Evolutionary conservation across 2,888 invertebrate species (phyloP), one percentile per base, ranked within the genome.

Genomic region (Automeris io): DNA sequence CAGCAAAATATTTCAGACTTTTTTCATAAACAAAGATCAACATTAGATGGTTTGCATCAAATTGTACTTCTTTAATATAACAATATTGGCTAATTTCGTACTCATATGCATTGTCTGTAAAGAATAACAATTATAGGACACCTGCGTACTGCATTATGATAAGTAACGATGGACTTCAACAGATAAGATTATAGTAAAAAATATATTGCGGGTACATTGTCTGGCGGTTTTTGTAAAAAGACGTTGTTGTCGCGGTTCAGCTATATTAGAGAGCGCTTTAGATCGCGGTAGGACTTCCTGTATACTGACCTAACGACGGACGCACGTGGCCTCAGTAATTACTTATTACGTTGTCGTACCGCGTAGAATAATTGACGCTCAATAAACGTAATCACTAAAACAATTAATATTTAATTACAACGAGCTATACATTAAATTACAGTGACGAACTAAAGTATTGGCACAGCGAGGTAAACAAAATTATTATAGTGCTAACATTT

Each of bases 271-370:
- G 45, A 43, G 40, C 43, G 46, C 45, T 41, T 29, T 26, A 12
- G n/a, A 24, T 9, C 12, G 37, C 41, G 43, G 37, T 56, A 48
- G 56, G 50, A 56, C 61, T 61, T 70, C 65, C 61, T 61, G 63
- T 56, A 49, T 60, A 56, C 58, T 62, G 68, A 70, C 70, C 70
- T 70, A 60, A 65, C 41, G 54, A 43, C 57, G 59, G 50, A 45
- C 45, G 55, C 54, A 47, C 45, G 55, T 43, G 46, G 54, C 51
- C 57, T 49, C 62, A 61, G 66, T 66, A 56, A 60, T 57, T 49
- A 57, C 56, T 53, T n/a, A 54, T 57, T 54, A 53, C 49, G 52
- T 51, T 54, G 43, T 52, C 46, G 55, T 50, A 51, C 52, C 47
- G 45, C 49, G 49, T 49, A 54, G 51, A 62, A 64, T 62, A 62